Percentiles rank a stretch among this genome's conserved stretches.
These are phyloP conservation scores for Sterna hirundo DNA, from an alignment of 2,113 vertebrate species.

Conservation along the genomic window DNA sequence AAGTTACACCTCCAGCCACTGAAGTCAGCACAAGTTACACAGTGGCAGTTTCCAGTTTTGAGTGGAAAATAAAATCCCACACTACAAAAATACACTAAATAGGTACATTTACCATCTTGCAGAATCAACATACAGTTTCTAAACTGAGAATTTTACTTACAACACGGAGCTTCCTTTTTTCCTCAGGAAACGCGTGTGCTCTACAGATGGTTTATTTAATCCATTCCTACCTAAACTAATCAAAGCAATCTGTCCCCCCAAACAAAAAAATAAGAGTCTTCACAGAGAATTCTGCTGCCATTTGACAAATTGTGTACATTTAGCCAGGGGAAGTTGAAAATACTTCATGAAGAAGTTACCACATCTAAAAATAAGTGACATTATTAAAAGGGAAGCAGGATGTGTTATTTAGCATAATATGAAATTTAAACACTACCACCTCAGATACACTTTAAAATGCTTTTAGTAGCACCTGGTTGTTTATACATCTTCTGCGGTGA, in stretches of 20 bases:
- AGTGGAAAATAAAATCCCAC: not conserved
- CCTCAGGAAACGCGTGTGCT: not conserved
- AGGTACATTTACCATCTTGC: not conserved
- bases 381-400: not conserved
- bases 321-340: not conserved
- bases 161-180: not conserved
- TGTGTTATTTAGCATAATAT: slow-evolving; percentile 9
- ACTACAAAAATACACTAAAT: not conserved
- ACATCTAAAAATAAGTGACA: slow-evolving; percentile 1
- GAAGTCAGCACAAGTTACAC: not conserved
- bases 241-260: not conserved
- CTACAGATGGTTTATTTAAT: slow-evolving; percentile 51
- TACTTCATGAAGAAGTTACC: not conserved
- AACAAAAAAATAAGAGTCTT: not conserved
- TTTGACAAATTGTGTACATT: slow-evolving; percentile 22
- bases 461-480: slow-evolving; percentile 72
- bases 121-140: not conserved
- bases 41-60: not conserved
- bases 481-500: slow-evolving; percentile 63
- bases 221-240: slow-evolving; percentile 20
- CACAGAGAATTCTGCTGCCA: not conserved
- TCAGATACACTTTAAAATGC: slow-evolving; percentile 19
- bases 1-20: not conserved
- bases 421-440: slow-evolving; percentile 43
- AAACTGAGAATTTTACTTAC: not conserved